Base-by-base conservation (phyloP, 2,888 invertebrate genomes). In the Dryomyza anilis region DNA sequence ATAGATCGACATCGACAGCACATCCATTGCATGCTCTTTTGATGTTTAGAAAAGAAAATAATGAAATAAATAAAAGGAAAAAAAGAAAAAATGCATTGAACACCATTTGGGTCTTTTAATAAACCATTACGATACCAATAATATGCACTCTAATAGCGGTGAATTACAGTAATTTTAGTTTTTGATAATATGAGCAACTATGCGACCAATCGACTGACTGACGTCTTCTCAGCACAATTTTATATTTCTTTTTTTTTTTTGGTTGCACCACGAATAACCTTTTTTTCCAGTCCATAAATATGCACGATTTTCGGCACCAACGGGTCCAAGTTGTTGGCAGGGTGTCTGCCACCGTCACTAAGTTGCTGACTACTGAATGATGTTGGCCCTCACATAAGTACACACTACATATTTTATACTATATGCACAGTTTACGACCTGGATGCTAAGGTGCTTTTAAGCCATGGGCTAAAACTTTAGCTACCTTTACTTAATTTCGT, bases 151-250 rank as follows among this genome's bases (percentile, higher is more conserved):
- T 75, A 78, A 80, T 78, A 76, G 77, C 74, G 74, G 78, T 74
- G 78, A 79, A 80, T 80, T 79, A 79, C 80, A 68, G 79, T 79
- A 77, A 79, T 79, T 79, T 78, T 70, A n/a, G 63, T 66, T 72
- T 74, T 75, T 76, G 77, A 73, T 76, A 73, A 70, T 65, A 58
- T 57, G 63, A 27, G 46, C 62, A 55, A 43, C 25, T n/a, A 23
- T 21, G 14, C 33, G 27, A 53, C n/a, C 63, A 55, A 23, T 39
- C 61, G 27, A 16, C 61, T 52, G 12, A n/a, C 52, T 16, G 3
- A 14, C 23, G 12, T 39, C 8, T 39, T 6, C 39, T 12, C 8
- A n/a, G 39, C 39, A n/a, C n/a, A n/a, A n/a, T n/a, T n/a, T n/a
- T n/a, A n/a, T n/a, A n/a, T n/a, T n/a, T n/a, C n/a, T n/a, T n/a